Conservation (phyloP, 2,113 vertebrate genomes). For the Athene cunicularia region DNA sequence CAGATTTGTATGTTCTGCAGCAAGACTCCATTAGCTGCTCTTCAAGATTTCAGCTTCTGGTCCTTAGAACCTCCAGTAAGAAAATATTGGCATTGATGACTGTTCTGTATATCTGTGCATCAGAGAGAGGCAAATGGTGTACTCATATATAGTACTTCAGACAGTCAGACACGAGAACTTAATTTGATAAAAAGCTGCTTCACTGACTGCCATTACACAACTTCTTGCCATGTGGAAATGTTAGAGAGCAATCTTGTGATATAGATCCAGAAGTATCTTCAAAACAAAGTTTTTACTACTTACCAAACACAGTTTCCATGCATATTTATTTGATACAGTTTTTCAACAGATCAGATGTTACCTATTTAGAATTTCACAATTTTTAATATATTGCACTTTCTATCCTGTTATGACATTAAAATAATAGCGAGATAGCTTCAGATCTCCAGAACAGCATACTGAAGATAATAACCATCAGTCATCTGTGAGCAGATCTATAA, state of each 20-base stretch:
- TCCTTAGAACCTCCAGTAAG: background rate
- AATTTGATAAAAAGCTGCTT: background rate
- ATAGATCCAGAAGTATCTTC: background rate
- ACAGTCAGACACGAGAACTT: background rate
- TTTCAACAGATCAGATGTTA: background rate
- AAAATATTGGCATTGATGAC: background rate
- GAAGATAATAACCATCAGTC: background rate
- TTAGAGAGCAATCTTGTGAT: background rate
- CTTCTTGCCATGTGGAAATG: background rate
- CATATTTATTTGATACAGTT: background rate
- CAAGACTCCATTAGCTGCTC: background rate
- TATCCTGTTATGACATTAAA: background rate
- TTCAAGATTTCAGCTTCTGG: background rate
- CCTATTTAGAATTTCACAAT: background rate
- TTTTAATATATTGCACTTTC: background rate
- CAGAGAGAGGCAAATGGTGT: background rate
- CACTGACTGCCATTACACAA: background rate
- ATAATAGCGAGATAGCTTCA: background rate
- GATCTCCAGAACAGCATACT: background rate
- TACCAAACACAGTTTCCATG: background rate
- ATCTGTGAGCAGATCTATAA: background rate
- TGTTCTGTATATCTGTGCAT: background rate
- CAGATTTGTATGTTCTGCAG: background rate
- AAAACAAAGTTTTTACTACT: background rate
- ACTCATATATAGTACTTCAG: background rate